Evolutionary conservation across 2,113 vertebrate genomes (phyloP).

Genomic region (Lasiurus cinereus): DNA sequence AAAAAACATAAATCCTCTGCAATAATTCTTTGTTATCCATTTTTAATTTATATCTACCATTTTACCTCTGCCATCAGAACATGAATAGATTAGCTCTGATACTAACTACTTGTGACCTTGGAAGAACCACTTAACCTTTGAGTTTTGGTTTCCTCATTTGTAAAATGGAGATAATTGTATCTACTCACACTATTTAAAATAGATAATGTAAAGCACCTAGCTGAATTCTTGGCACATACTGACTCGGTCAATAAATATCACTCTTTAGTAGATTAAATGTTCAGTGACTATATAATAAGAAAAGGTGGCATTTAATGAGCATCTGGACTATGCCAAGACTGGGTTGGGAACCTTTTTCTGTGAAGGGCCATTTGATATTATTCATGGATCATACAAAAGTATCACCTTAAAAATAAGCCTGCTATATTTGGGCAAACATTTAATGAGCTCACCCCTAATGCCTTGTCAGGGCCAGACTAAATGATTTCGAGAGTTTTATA

Average conservation of each 20-base stretch:
- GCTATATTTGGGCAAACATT: no score
- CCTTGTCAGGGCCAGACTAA: no score
- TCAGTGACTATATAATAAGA: background rate
- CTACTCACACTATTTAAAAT: background rate
- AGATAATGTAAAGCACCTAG: background rate
- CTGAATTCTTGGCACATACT: background rate
- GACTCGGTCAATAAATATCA: background rate
- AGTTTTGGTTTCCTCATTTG: conserved; percentile 15
- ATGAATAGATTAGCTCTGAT: background rate
- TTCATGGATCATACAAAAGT: no score
- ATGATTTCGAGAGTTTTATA: no score
- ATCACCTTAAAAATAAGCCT: no score
- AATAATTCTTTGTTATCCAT: background rate
- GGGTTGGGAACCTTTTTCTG: no score
- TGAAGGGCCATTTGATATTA: no score
- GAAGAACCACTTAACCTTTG: conserved; percentile 47
- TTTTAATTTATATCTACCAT: background rate
- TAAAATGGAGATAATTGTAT: background rate
- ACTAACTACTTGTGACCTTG: background rate
- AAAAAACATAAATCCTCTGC: background rate
- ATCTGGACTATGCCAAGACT: background rate
- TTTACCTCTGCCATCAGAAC: background rate
- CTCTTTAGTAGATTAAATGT: conserved; percentile 6
- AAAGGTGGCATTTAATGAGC: background rate
- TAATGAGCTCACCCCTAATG: no score